phyloP scores from a whole-genome alignment of 37 sponge, comb jelly and placozoan species.

The Eunapius fragilis region DNA sequence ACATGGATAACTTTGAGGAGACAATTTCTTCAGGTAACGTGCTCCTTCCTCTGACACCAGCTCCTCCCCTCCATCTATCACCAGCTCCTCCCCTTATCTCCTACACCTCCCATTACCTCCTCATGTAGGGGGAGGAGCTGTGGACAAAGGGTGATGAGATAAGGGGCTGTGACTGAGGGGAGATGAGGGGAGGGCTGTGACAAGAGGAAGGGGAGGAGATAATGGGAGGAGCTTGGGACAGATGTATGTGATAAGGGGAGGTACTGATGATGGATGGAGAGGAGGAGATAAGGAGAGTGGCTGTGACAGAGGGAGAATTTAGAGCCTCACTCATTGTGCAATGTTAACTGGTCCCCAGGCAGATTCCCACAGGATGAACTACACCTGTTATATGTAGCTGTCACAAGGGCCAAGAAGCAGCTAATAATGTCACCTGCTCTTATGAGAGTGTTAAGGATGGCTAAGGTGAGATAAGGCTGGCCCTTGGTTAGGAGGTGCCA shows the following conservation, averaged over 20 bases:
- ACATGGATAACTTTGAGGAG: no score
- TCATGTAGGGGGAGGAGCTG: no score
- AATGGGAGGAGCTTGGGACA: no score
- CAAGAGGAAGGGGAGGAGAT: no score
- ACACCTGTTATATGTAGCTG: slow-evolving; percentile 23
- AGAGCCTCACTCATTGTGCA: neutral
- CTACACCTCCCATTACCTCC: no score
- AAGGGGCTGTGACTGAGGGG: no score
- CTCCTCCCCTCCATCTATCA: no score
- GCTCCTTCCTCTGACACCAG: no score
- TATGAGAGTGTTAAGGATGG: neutral
- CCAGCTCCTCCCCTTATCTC: no score
- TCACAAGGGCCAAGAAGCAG: slow-evolving; percentile 14
- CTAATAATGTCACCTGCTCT: slow-evolving; percentile 4
- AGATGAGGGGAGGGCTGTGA: no score
- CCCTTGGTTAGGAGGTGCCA: neutral
- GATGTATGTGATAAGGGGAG: no score
- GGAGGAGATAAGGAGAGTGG: neutral
- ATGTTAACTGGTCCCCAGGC: neutral
- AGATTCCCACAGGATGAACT: neutral
- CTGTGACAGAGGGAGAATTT: neutral
- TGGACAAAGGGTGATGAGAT: no score
- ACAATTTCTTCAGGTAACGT: neutral
- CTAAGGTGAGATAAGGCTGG: neutral
- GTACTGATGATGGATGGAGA: neutral